A percentile compares a stretch with the other conserved stretches of the same genome.
Evolutionary conservation across 2,888 invertebrate genomes (phyloP).

Genomic region (Rhogogaster chlorosoma): DNA sequence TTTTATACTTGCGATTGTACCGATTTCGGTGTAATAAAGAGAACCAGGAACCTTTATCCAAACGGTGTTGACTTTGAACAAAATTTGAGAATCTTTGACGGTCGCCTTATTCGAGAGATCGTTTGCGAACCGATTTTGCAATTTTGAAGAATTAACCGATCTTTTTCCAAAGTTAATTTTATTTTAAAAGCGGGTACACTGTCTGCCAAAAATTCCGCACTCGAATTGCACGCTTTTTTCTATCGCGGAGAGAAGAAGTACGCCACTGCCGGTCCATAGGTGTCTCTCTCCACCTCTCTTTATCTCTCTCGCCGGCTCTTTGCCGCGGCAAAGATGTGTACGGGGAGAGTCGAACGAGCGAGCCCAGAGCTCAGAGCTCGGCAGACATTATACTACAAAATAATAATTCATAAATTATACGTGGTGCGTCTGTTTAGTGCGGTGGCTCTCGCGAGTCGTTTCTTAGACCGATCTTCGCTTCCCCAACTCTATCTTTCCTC

Average conservation of each 20-base stretch:
- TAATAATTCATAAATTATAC: slow-evolving; percentile 75
- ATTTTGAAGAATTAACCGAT: not conserved
- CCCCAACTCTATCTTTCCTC: not conserved
- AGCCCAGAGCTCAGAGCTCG: slow-evolving; percentile 56
- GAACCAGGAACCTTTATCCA: not conserved
- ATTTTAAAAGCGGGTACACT: not conserved
- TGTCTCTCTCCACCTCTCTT: slow-evolving; percentile 62
- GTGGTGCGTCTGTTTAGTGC: slow-evolving; percentile 69
- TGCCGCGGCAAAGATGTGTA: slow-evolving; percentile 44
- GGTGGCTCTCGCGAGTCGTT: slow-evolving; percentile 59
- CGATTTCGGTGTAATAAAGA: not conserved
- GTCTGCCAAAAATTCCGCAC: not conserved
- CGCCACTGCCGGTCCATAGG: slow-evolving; percentile 62
- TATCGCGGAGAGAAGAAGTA: slow-evolving; percentile 54
- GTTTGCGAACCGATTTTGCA: not conserved
- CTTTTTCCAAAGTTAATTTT: not conserved
- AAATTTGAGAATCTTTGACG: not conserved
- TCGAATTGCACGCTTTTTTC: not conserved
- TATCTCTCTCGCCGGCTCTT: slow-evolving; percentile 54
- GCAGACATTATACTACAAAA: slow-evolving; percentile 72
- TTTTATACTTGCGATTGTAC: not conserved
- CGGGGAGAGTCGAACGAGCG: slow-evolving; percentile 54
- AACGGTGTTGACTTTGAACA: not conserved
- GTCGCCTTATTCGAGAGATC: not conserved
- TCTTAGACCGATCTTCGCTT: slow-evolving; percentile 43